Conservation (phyloP, 2,797 vertebrate species). For the Leptatherina wallacei region DNA sequence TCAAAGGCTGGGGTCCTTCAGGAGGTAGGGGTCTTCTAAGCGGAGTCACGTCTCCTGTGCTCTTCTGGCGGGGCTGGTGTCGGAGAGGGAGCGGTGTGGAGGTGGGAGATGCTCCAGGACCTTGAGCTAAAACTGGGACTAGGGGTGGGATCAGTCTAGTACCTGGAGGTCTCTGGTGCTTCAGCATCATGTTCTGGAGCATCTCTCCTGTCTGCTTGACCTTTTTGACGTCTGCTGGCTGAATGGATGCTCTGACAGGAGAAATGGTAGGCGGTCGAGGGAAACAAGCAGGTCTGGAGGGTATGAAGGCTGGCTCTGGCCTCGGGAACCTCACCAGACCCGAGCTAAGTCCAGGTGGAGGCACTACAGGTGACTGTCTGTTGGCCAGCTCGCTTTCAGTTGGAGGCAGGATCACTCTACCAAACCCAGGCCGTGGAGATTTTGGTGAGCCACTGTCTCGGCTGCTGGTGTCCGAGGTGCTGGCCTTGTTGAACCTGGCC, state of each 20-base stretch:
- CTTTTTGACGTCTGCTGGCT: constrained; percentile 40
- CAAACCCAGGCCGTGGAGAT: constrained; percentile 59
- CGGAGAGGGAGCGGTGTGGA: constrained; percentile 2
- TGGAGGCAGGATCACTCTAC: constrained; percentile 34
- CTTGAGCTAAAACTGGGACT: not conserved
- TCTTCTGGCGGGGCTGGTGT: constrained; percentile 63
- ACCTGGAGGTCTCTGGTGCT: constrained; percentile 36
- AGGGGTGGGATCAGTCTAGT: not conserved
- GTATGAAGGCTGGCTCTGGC: constrained; percentile 25
- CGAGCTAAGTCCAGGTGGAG: constrained; percentile 19
- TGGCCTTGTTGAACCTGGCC: constrained; percentile 75
- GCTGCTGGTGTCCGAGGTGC: constrained; percentile 53
- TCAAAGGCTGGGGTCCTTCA: constrained; percentile 72
- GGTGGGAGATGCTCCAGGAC: constrained; percentile 9
- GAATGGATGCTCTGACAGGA: constrained; percentile 23
- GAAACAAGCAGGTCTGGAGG: constrained; percentile 26
- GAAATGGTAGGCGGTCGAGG: constrained; percentile 52
- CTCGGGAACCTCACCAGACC: constrained; percentile 42
- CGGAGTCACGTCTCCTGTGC: constrained; percentile 69
- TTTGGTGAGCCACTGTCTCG: constrained; percentile 64
- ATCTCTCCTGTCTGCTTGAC: constrained; percentile 72
- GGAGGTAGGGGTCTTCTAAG: constrained; percentile 79
- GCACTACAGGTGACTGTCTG: constrained; percentile 44
- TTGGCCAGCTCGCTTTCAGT: constrained; percentile 46
- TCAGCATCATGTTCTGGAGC: constrained; percentile 74